A percentile compares a stretch with the other conserved stretches of the same genome.
These are phyloP conservation scores for Chrysopa pallens DNA, from an alignment of 1,140 invertebrate species.

Conservation along the genomic window DNA sequence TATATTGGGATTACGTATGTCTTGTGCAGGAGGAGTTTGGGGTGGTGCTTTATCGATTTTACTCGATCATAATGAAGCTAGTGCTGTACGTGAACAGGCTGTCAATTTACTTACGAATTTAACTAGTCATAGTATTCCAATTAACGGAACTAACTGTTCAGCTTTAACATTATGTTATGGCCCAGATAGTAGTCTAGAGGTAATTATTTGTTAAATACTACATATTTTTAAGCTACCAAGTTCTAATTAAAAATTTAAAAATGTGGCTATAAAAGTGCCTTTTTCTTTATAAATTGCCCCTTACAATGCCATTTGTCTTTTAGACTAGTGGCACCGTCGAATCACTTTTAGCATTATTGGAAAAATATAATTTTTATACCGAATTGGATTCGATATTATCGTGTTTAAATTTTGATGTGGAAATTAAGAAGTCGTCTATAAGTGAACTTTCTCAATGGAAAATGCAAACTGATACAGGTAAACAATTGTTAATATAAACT, in stretches of 20 bases:
- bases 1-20: slow-evolving; percentile 6
- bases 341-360: slow-evolving; percentile 3
- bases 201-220: neutral
- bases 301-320: neutral
- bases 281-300: no score
- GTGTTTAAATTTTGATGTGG: slow-evolving; percentile 2
- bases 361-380: slow-evolving; percentile 6
- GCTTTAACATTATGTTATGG: neutral
- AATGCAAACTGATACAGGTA: no score
- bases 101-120: slow-evolving; percentile 22
- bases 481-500: no score
- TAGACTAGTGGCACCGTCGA: slow-evolving; percentile 1
- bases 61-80: slow-evolving; percentile 21
- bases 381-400: slow-evolving; percentile 2
- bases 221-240: neutral
- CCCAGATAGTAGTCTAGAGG: neutral
- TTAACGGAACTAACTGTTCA: neutral
- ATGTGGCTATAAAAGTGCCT: no score
- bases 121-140: slow-evolving; percentile 8
- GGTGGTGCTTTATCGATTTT: slow-evolving; percentile 14
- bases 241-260: neutral
- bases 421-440: neutral
- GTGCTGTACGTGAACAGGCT: slow-evolving; percentile 23
- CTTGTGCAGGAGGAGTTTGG: slow-evolving; percentile 11
- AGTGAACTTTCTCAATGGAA: no score